phyloP scores from a whole-genome alignment of 2,888 invertebrate species.

The Cordilura impudica region DNA sequence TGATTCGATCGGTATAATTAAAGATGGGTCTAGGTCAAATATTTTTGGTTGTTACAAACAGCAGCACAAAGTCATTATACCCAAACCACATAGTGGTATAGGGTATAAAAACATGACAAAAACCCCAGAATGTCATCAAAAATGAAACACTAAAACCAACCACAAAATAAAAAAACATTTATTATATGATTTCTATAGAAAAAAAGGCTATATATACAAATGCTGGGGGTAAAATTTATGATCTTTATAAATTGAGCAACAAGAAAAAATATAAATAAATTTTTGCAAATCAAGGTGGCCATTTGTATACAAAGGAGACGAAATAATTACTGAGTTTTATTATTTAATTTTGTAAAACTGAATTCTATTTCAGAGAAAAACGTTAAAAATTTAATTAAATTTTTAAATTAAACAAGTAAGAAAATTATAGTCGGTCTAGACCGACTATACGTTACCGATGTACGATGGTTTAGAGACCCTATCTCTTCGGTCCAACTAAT shows the following conservation, averaged over 20 bases:
- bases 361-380: not conserved
- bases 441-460: too few species aligned
- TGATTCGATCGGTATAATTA: too few species aligned
- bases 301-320: not conserved
- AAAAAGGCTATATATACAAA: conserved; percentile 6
- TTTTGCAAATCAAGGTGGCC: not conserved
- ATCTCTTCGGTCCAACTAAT: too few species aligned
- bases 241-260: conserved; percentile 23
- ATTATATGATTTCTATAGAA: conserved; percentile 20
- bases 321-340: not conserved
- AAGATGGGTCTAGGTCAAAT: too few species aligned
- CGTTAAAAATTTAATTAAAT: not conserved
- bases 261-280: conserved; percentile 5
- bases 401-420: too few species aligned
- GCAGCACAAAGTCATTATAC: too few species aligned
- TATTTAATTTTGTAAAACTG: too few species aligned
- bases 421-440: too few species aligned
- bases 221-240: conserved; percentile 45
- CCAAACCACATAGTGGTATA: too few species aligned
- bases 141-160: conserved; percentile 27
- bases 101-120: not conserved
- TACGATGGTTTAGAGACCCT: too few species aligned
- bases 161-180: conserved; percentile 32
- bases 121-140: conserved; percentile 42
- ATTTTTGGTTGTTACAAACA: too few species aligned